Conservation (phyloP, 1,140 invertebrate genomes). For the Drosophila triauraria region DNA sequence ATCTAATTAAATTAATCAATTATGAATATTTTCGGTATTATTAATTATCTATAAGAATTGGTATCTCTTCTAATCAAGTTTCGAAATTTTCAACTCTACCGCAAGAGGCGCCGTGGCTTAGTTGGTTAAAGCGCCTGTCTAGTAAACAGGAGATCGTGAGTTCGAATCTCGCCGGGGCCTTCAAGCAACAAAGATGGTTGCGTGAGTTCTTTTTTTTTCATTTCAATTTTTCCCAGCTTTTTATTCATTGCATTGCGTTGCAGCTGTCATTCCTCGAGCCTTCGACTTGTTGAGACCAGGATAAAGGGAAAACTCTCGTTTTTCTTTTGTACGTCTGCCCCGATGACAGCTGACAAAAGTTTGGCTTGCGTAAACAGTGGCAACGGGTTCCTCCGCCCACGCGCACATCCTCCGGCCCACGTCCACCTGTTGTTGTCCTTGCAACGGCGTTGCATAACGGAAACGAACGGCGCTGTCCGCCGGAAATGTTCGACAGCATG, state of each 20-base stretch:
- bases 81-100: background rate
- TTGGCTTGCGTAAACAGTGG: constrained; percentile 62
- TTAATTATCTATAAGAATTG: background rate
- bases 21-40: background rate
- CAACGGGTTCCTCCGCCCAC: constrained; percentile 33
- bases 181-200: constrained; percentile 1
- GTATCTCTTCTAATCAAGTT: background rate
- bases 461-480: constrained; percentile 54
- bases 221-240: background rate
- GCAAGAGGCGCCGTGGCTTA: constrained; percentile 86
- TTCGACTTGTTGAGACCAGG: constrained; percentile 16
- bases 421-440: constrained; percentile 74
- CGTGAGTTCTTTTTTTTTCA: constrained; percentile 10
- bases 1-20: background rate
- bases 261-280: constrained; percentile 50
- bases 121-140: constrained; percentile 88
- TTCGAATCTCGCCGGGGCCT: constrained; percentile 88
- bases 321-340: constrained; percentile 68
- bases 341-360: constrained; percentile 79
- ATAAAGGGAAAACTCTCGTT: constrained; percentile 38
- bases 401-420: constrained; percentile 16
- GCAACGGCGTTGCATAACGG: constrained; percentile 65
- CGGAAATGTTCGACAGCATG: constrained; percentile 84
- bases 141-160: constrained; percentile 88
- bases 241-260: constrained; percentile 38